Percentiles rank a stretch among this genome's conserved stretches.
These are phyloP conservation scores for Drosophila fuyamai DNA, from an alignment of 1,140 invertebrate genomes.

Conservation along the genomic window DNA sequence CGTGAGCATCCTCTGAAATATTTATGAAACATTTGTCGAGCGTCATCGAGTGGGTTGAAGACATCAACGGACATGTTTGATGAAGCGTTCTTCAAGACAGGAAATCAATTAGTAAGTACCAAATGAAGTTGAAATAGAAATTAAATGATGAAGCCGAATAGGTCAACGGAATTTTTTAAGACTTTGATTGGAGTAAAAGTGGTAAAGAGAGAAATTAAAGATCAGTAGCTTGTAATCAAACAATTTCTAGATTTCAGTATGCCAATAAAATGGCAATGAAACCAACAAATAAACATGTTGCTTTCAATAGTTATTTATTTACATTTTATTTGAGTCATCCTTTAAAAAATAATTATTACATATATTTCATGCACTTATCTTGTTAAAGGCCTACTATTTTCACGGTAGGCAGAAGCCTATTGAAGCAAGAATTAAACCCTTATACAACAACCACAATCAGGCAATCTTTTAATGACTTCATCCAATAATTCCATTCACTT, in stretches of 20 bases:
- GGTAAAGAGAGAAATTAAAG: not conserved
- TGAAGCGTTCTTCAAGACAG: slow-evolving; percentile 24
- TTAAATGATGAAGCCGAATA: slow-evolving; percentile 18
- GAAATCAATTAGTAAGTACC: slow-evolving; percentile 52
- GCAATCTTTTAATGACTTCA: slow-evolving; percentile 3
- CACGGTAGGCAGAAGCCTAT: no score
- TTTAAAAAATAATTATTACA: no score
- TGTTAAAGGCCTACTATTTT: no score
- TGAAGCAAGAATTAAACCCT: no score
- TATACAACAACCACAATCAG: no score
- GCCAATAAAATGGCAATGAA: no score
- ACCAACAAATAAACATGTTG: no score
- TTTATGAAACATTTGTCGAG: slow-evolving; percentile 64
- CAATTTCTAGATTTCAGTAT: no score
- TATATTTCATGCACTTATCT: no score
- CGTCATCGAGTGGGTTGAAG: slow-evolving; percentile 24
- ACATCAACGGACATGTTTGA: slow-evolving; percentile 39
- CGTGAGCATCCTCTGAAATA: slow-evolving; percentile 58
- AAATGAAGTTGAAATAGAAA: slow-evolving; percentile 16
- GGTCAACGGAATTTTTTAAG: slow-evolving; percentile 21
- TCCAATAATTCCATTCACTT: slow-evolving; percentile 12
- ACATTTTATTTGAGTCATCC: no score
- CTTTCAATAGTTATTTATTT: no score
- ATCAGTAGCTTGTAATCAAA: not conserved
- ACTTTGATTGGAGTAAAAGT: slow-evolving; percentile 6